A percentile compares a stretch with the other conserved stretches of the same genome.
Conservation (phyloP, 2,113 vertebrate species). For the Carassius gibelio region DNA sequence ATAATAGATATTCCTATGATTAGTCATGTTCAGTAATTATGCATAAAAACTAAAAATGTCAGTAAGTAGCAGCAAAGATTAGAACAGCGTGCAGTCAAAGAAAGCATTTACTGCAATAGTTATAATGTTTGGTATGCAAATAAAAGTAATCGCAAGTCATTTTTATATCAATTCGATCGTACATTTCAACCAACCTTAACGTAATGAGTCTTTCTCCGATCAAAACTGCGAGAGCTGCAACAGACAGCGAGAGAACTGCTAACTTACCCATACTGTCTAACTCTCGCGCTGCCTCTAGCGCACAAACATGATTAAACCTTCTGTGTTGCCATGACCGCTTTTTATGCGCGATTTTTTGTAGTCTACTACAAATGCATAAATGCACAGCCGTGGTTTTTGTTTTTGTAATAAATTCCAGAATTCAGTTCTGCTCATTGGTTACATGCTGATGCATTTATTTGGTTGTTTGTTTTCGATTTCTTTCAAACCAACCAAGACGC, state of each 20-base stretch:
- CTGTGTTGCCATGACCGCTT: neutral
- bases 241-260: slow-evolving; percentile 45
- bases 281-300: neutral
- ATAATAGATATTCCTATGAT: neutral
- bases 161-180: neutral
- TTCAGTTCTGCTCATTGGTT: too few species aligned
- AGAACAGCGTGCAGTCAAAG: neutral
- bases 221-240: slow-evolving; percentile 61
- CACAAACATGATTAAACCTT: neutral
- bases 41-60: too few species aligned
- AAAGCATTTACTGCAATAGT: neutral
- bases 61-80: neutral
- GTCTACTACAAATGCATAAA: too few species aligned
- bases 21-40: neutral
- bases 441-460: too few species aligned
- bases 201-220: slow-evolving; percentile 67
- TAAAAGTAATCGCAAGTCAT: too few species aligned
- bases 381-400: too few species aligned
- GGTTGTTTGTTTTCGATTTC: too few species aligned
- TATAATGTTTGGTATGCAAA: too few species aligned
- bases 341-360: too few species aligned
- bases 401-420: too few species aligned
- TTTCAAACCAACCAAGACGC: too few species aligned
- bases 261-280: slow-evolving; percentile 69
- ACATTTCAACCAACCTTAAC: slow-evolving; percentile 63